phyloP scores from a whole-genome alignment of 2,113 vertebrate species.

The Naja naja region DNA sequence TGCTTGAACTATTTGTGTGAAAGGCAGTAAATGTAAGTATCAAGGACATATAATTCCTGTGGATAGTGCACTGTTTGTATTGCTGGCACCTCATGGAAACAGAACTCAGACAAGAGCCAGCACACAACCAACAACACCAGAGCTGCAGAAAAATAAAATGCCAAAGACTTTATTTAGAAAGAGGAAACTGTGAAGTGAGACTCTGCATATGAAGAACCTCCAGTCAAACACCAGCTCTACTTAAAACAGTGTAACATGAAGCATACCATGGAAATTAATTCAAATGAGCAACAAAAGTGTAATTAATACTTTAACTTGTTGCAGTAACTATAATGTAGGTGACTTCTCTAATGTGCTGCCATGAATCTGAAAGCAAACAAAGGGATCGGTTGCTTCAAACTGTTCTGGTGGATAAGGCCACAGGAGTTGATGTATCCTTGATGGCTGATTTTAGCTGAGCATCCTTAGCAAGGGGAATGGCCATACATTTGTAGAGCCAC shows the following conservation, averaged over 20 bases:
- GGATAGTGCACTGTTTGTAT: not conserved
- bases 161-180: not conserved
- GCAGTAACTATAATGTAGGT: not conserved
- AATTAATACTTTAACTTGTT: not conserved
- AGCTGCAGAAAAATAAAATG: not conserved
- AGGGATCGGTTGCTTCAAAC: not conserved
- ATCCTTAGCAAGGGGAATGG: not conserved
- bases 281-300: not conserved
- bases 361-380: not conserved
- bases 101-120: not conserved
- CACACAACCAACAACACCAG: not conserved
- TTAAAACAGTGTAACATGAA: not conserved
- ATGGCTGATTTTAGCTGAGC: not conserved
- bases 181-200: not conserved
- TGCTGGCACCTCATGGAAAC: not conserved
- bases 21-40: slow-evolving; percentile 15
- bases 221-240: not conserved
- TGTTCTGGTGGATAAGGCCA: not conserved
- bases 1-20: slow-evolving; percentile 6
- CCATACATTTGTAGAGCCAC: too few relatives aligned
- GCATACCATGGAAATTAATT: not conserved
- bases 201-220: not conserved
- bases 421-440: not conserved
- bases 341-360: not conserved
- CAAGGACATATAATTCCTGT: not conserved